Conservation (phyloP, 2,113 vertebrate species). For the Gymnorhina tibicen region DNA sequence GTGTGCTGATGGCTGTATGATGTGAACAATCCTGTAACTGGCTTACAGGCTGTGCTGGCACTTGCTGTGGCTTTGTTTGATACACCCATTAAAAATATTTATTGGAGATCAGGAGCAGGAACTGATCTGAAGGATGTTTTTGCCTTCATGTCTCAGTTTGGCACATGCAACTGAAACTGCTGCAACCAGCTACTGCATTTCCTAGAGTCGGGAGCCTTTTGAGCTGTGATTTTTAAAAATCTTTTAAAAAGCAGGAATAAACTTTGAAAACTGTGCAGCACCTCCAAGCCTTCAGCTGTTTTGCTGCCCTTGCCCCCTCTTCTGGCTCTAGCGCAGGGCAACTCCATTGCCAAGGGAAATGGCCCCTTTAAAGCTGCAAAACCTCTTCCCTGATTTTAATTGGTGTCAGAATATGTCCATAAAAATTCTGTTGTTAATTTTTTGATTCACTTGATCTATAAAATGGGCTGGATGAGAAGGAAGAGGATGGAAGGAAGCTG, state of each 20-base stretch:
- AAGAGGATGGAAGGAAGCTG: neutral
- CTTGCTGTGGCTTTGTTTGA: neutral
- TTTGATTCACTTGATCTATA: neutral
- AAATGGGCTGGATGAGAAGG: neutral
- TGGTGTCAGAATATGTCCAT: neutral
- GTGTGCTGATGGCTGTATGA: neutral
- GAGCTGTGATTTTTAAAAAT: neutral
- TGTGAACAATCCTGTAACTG: neutral
- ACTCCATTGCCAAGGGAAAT: neutral
- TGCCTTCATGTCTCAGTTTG: neutral
- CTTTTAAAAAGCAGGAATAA: neutral
- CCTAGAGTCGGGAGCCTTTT: neutral
- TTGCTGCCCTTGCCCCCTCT: neutral
- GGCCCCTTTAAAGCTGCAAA: neutral
- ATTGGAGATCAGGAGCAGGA: neutral
- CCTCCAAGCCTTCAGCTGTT: neutral
- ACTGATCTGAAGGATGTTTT: neutral
- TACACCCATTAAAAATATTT: neutral
- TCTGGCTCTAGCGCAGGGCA: neutral
- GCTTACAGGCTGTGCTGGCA: neutral
- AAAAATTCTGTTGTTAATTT: neutral
- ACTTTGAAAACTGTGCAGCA: neutral
- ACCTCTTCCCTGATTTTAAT: neutral
- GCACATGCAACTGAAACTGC: neutral
- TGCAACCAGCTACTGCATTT: neutral